Evolutionary conservation across 2,113 vertebrate genomes (phyloP), one percentile per base, ranked within the genome.

Genomic region (Hystrix cristata): DNA sequence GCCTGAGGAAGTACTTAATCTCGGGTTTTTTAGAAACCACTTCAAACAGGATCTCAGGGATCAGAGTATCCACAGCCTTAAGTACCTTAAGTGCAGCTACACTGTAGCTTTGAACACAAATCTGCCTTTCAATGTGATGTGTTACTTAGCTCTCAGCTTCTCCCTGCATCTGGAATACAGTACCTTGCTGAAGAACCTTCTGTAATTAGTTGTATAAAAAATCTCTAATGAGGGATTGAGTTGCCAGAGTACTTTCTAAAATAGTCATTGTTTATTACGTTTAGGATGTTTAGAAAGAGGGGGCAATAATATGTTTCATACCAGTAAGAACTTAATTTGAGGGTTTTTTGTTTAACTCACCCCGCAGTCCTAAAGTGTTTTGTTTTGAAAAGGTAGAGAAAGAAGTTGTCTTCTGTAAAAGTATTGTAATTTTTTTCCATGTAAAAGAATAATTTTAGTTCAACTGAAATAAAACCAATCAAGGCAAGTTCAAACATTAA

Each of bases 401-500:
- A 86, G 69, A 71, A 46, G 8, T 85, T 67, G 15, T 9, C 9
- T 25, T 91, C 65, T 93, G 53, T n/a, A 87, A 92, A 87, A 69
- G 72, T 46, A 62, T 51, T 27, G 23, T 2, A 74, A 74, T 21
- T 21, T 25, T 48, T 85, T 87, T 79, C 19, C 62, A 19, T 25
- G 31, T 67, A 43, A 92, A 59, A 34, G 78, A 74, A 84, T 80
- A 74, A 9, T 60, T 87, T 91, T 92, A 87, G 84, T 93, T 79
- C 18, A 72, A 43, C 31, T 76, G 91, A 90, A 83, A 71, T 81
- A 67, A 71, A 96, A 60, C n/a, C 34, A 65, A 6, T 62, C n/a
- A 85, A 29, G 31, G 57, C 46, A 69, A 65, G 13, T 55, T 94
- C 55, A 78, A 29, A 38, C 3, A 67, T 88, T 95, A 74, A 71